These are phyloP conservation scores for Halocynthia aurantium DNA, from an alignment of 23 tunicate genomes.

Conservation along the genomic window DNA sequence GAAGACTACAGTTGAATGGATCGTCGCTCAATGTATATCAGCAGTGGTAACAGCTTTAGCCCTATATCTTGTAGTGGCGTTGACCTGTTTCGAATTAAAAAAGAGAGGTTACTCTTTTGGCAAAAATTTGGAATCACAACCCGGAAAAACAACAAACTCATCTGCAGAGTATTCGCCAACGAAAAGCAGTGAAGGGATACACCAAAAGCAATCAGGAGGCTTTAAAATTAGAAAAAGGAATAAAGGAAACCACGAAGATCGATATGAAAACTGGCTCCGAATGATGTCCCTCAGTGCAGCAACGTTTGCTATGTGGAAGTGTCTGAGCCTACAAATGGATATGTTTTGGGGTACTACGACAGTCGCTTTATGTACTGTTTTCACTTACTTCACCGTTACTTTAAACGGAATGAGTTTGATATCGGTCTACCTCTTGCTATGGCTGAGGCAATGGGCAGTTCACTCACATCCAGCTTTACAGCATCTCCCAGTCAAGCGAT, in stretches of 20 bases:
- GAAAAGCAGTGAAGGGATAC: not conserved
- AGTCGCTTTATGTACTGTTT: not conserved
- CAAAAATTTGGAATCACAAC: not conserved
- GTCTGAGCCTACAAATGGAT: constrained; percentile 17
- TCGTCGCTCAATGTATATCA: constrained; percentile 12
- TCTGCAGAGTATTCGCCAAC: not conserved
- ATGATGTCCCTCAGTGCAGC: constrained; percentile 5
- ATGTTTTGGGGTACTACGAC: not conserved
- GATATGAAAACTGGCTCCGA: constrained; percentile 20
- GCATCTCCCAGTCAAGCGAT: constrained; percentile 21
- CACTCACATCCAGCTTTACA: constrained; percentile 19
- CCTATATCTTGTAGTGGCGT: constrained; percentile 1
- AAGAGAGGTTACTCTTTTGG: not conserved
- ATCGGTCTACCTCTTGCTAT: constrained; percentile 11
- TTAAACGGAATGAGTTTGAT: constrained; percentile 11
- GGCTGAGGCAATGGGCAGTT: constrained; percentile 27
- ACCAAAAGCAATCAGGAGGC: not conserved
- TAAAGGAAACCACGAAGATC: constrained; percentile 1
- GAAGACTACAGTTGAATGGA: constrained; percentile 3
- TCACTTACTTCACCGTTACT: not conserved
- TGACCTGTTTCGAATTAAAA: not conserved
- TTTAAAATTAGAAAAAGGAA: no score
- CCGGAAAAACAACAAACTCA: no score
- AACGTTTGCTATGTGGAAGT: constrained; percentile 9
- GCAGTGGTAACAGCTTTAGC: not conserved